Evolutionary conservation across 2,113 vertebrate genomes (phyloP).

Genomic region (Lophius piscatorius): DNA sequence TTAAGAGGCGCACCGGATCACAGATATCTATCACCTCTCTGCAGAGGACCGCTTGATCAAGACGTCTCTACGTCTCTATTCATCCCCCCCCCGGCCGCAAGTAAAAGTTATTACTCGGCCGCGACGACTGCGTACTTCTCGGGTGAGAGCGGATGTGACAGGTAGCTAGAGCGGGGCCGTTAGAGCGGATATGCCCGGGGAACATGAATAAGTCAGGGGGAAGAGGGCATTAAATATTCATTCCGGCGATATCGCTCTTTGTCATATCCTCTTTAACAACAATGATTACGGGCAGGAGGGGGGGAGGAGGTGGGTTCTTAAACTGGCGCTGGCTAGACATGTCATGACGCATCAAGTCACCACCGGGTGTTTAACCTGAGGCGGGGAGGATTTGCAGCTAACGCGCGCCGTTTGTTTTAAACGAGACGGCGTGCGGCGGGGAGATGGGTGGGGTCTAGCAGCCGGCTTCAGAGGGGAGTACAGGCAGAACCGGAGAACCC

Average conservation of each 20-base stretch:
- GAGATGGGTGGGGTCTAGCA: constrained; percentile 23
- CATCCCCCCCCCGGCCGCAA: constrained; percentile 20
- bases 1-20: constrained; percentile 65
- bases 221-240: constrained; percentile 78
- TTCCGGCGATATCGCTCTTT: constrained; percentile 70
- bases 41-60: constrained; percentile 55
- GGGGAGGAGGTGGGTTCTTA: constrained; percentile 49
- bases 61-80: constrained; percentile 55
- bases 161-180: constrained; percentile 56
- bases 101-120: constrained; percentile 63
- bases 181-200: constrained; percentile 45
- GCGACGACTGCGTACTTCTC: constrained; percentile 54
- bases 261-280: constrained; percentile 78
- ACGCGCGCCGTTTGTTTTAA: constrained; percentile 43
- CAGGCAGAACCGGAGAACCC: no score
- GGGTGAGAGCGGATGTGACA: constrained; percentile 55
- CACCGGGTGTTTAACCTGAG: constrained; percentile 53
- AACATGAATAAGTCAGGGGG: constrained; percentile 76
- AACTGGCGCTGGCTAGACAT: constrained; percentile 61
- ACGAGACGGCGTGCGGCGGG: constrained; percentile 13
- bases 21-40: constrained; percentile 68
- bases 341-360: constrained; percentile 59
- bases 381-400: constrained; percentile 30
- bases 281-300: constrained; percentile 59
- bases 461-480: no score